Evolutionary conservation across 2,797 vertebrate species (phyloP), one percentile per base, ranked within the genome.

Genomic region (Chrosomus eos): DNA sequence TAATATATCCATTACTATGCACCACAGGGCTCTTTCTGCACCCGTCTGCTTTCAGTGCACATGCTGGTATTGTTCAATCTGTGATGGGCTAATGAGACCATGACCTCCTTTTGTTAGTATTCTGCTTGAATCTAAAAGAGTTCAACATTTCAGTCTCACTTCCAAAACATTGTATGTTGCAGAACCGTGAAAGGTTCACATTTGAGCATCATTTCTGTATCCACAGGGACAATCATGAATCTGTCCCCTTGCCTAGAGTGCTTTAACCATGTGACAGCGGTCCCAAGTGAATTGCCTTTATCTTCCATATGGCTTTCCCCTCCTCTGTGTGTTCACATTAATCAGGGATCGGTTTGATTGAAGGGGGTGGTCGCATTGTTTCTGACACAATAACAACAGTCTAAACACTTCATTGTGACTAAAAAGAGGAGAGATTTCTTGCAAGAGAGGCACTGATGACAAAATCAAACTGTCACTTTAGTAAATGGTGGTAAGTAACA

Each of bases 361-460:
- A 88, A 89, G 91, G 92, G 93, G 92, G 90, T 79, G 91, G 91
- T 82, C 89, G 28, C 89, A 91, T 82, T 79, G 74, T 83, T 90
- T 83, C 86, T 88, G 80, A 81, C 90, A 87, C 31, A 78, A 89
- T 60, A 26, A 72, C 36, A 36, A 45, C 87, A 74, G 83, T 87
- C 88, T 82, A 89, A 93, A 86, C 92, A 90, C 92, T 93, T 95
- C 89, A 90, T 92, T 89, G 88, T 90, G 90, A 90, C 90, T 91
- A 93, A 85, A 92, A 89, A 87, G 90, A 86, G 91, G 90, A 92
- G 91, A 91, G 87, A 86, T 88, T 87, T 88, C 83, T 89, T 92
- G 88, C 43, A 64, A 38, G 60, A 89, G 87, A 91, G 91, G 87
- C 86, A 75, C 82, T 80, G 40, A 40, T 14, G 48, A 40, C 48